Base-by-base conservation (phyloP, 2,888 invertebrate species). In the Drosophila algonquin region DNA sequence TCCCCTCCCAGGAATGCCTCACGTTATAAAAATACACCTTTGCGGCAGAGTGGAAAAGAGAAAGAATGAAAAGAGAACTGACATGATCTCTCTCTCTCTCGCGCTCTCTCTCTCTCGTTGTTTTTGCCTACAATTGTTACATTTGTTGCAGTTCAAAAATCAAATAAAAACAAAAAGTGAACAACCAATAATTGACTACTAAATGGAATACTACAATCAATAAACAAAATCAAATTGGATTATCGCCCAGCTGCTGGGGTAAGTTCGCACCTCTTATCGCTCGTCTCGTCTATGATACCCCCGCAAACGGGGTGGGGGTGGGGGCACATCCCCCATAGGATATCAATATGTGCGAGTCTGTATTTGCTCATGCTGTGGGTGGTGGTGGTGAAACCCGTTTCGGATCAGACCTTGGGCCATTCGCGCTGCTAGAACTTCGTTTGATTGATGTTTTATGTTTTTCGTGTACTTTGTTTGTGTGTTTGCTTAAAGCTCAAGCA, bases 221-320 rank as follows among this genome's bases (percentile, higher is more conserved):
- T 50, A 72, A 63, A 82, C 74, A 70, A 70, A 74, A 82, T 83
- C 87, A 88, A 83, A 88, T 88, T 83, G 83, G 83, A 83, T 88
- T 88, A 83, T 86, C 87, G 69, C 71, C 63, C 30, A 60, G 40
- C 48, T 56, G 52, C 56, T 63, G 53, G 47, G 61, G 72, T 72
- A 16, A 52, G 47, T 56, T 46, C 30, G 53, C 9, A 18, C 30
- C 40, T 21, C 50, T 52, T 72, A 52, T 59, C 58, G 47, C 55
- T 50, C 55, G 2, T 14, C 14, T 24, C 24, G 24, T 24, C 24
- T 1, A 4, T 24, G 24, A 24, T 24, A 3, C 32, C 14, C 14
- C 40, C 14, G 35, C 7, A 4, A 35, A 35, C 9, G n/a, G n/a
- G n/a, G n/a, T n/a, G 35, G 21, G 21, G 21, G 21, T 21, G 21